These are phyloP conservation scores for Drosophila athabasca DNA, from an alignment of 1,140 invertebrate species.

Conservation along the genomic window DNA sequence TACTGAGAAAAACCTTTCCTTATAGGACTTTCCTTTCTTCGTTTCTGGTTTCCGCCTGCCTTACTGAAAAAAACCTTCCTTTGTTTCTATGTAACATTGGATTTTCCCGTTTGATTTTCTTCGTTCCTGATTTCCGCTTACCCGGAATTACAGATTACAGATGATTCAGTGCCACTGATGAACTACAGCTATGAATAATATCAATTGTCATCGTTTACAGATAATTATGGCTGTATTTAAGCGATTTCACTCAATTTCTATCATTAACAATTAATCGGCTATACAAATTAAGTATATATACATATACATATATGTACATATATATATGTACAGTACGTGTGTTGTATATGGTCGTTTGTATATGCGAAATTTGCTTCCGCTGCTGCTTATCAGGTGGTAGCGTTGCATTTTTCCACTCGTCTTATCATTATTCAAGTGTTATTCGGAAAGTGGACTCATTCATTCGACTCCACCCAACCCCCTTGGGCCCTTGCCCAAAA, in stretches of 20 bases:
- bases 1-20: too few species aligned
- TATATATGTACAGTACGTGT: background rate
- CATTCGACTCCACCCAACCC: background rate
- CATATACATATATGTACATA: background rate
- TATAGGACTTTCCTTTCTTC: too few species aligned
- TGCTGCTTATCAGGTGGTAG: conserved; percentile 1
- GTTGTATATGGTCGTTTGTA: too few species aligned
- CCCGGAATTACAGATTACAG: background rate
- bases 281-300: background rate
- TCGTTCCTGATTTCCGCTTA: background rate
- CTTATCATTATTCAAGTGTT: conserved; percentile 10
- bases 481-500: background rate
- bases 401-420: background rate
- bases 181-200: conserved; percentile 19
- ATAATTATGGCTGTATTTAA: conserved; percentile 27
- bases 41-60: too few species aligned
- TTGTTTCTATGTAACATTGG: too few species aligned
- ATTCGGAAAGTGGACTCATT: background rate
- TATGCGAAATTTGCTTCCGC: conserved; percentile 1
- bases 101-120: background rate
- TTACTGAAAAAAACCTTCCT: too few species aligned
- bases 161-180: conserved; percentile 11
- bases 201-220: conserved; percentile 36
- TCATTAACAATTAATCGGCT: conserved; percentile 27
- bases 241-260: conserved; percentile 42